Base-by-base conservation (phyloP, 1,140 invertebrate species). In the Drosophila littoralis region DNA sequence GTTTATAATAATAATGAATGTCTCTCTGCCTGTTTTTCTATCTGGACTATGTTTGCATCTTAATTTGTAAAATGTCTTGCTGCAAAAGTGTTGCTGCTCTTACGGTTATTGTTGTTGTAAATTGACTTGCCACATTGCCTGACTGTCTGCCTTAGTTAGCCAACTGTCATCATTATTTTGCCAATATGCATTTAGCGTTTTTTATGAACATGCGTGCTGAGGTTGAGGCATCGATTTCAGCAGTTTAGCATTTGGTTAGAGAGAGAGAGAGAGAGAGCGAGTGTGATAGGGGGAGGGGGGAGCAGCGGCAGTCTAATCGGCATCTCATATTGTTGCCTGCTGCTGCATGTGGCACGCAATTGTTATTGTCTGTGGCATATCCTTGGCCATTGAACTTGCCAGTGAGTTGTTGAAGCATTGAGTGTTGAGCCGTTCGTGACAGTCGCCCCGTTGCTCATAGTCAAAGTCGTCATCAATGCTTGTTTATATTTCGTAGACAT, bases 161-260 rank as follows among this genome's bases (percentile, higher is more conserved):
- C 80, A 89, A 88, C 73, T 88, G 83, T 88, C 83, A 88, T 88
- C 83, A 88, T 88, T 88, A 88, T 88, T 78, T 88, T 77, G 57
- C 63, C 83, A 88, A 86, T 86, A 86, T 86, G 79, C 83, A 86
- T 88, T 86, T 86, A 88, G 81, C 79, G 83, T 88, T 86, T 85
- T 85, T 88, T 77, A 86, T 88, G 76, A 74, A 75, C 73, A 80
- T 88, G 83, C 76, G 83, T 88, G 83, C 58, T 45, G 65, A 57
- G 58, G 58, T 79, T 75, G 58, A 48, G 42, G 57, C 69, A 52
- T 72, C 43, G 64, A 69, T 70, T 74, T 55, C 42, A 17, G 38
- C 10, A 42, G n/a, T 40, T 40, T 40, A 40, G 38, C 38, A 6
- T 40, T 40, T n/a, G 3, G 38, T 12, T 63, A 7, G 33, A 63